A percentile compares a stretch with the other conserved stretches of the same genome.
These are phyloP conservation scores for Myotis brandtii DNA, from an alignment of 2,113 vertebrate genomes.

Conservation along the genomic window DNA sequence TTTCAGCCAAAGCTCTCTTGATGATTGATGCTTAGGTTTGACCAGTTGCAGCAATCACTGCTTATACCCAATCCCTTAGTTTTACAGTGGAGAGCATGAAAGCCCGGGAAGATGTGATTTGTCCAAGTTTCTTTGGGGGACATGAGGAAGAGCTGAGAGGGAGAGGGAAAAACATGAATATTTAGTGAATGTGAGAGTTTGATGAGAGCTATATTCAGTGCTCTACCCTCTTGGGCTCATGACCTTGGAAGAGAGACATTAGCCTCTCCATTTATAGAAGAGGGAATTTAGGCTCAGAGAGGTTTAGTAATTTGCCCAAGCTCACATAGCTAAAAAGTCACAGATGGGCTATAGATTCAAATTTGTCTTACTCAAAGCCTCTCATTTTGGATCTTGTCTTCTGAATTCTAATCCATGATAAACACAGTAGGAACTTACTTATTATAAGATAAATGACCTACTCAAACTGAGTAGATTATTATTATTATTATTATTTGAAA, in stretches of 20 bases:
- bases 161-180: background rate
- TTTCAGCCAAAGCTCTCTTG: background rate
- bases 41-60: background rate
- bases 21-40: background rate
- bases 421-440: background rate
- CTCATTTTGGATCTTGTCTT: background rate
- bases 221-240: background rate
- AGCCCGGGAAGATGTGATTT: background rate
- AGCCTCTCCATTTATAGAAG: background rate
- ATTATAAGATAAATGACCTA: background rate
- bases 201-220: background rate
- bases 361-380: background rate
- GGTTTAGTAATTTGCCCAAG: background rate
- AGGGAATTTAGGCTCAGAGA: background rate
- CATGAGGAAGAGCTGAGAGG: background rate
- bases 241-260: background rate
- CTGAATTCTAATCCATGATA: background rate
- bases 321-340: background rate
- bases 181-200: background rate
- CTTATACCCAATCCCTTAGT: background rate
- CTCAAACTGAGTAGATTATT: background rate
- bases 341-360: background rate
- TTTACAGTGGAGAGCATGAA: background rate
- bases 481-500: background rate
- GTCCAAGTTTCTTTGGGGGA: background rate